Conservation (phyloP, 2,888 invertebrate genomes). For the Apodemia duryi region DNA sequence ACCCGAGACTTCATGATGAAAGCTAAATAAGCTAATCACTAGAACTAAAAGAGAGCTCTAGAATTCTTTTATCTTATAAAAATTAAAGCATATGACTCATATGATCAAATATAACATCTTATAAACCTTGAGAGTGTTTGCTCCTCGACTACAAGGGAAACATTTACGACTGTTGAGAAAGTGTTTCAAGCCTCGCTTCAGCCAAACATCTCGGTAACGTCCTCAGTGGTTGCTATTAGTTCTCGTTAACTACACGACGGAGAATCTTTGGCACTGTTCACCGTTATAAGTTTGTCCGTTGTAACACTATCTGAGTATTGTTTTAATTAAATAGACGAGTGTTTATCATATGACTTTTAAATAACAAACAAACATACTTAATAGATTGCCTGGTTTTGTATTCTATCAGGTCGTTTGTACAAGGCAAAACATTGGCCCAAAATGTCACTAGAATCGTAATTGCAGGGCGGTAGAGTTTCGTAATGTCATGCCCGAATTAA, state of each 20-base stretch:
- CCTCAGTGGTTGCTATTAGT: conserved; percentile 9
- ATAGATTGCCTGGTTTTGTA: too few relatives aligned
- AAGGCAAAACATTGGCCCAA: too few relatives aligned
- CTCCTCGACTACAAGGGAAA: not conserved
- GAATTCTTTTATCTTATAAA: too few relatives aligned
- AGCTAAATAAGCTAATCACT: too few relatives aligned
- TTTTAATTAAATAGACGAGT: conserved; percentile 9
- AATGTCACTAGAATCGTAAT: too few relatives aligned
- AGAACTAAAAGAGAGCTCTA: too few relatives aligned
- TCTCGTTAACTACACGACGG: conserved; percentile 5
- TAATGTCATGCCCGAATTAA: too few relatives aligned
- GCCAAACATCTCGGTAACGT: conserved; percentile 9
- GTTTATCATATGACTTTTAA: not conserved
- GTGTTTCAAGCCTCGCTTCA: conserved; percentile 8
- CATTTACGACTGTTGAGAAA: conserved; percentile 10
- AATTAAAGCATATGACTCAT: too few relatives aligned
- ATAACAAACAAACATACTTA: not conserved
- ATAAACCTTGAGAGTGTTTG: not conserved
- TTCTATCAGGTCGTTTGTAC: too few relatives aligned
- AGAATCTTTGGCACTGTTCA: conserved; percentile 10
- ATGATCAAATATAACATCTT: too few relatives aligned
- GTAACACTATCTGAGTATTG: not conserved
- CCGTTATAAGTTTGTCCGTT: conserved; percentile 3
- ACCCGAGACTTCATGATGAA: too few relatives aligned
- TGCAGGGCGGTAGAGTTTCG: too few relatives aligned